phyloP scores from a whole-genome alignment of 2,888 invertebrate species.

The Thyatira batis region DNA sequence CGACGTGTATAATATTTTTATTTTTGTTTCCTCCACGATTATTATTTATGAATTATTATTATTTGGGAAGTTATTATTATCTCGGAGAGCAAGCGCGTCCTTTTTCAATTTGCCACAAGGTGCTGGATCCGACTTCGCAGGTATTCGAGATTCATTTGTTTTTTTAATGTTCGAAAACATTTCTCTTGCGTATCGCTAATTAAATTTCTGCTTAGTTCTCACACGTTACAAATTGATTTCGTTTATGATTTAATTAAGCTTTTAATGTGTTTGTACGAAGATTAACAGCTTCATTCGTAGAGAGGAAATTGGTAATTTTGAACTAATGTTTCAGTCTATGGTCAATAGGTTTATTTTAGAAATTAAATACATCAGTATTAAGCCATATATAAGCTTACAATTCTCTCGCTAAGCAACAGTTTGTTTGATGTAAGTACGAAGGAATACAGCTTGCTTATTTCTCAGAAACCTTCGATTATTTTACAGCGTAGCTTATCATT shows the following conservation, averaged over 20 bases:
- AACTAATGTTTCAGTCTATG: conserved; percentile 25
- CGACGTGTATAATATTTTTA: conserved; percentile 78
- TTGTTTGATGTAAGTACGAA: neutral
- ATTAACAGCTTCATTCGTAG: conserved; percentile 36
- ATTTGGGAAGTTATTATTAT: conserved; percentile 81
- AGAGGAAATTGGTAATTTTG: conserved; percentile 27
- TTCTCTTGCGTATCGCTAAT: conserved; percentile 66
- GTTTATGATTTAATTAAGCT: conserved; percentile 62
- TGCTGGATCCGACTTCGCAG: conserved; percentile 50
- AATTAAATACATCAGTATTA: too few species aligned
- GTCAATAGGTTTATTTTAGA: neutral
- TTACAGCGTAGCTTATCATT: conserved; percentile 40
- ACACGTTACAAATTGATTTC: conserved; percentile 70
- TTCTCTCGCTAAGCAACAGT: too few species aligned
- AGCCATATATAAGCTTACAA: too few species aligned
- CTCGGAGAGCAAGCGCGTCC: conserved; percentile 72
- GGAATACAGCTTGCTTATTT: neutral
- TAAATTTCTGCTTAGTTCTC: conserved; percentile 65
- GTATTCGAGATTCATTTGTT: conserved; percentile 52
- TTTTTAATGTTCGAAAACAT: conserved; percentile 57
- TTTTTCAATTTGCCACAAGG: conserved; percentile 81
- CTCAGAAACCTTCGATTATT: neutral
- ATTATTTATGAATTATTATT: conserved; percentile 83
- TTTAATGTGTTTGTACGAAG: conserved; percentile 45
- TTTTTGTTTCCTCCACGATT: conserved; percentile 77